phyloP scores from a whole-genome alignment of 2,888 invertebrate genomes.

The Coleophora deauratella region DNA sequence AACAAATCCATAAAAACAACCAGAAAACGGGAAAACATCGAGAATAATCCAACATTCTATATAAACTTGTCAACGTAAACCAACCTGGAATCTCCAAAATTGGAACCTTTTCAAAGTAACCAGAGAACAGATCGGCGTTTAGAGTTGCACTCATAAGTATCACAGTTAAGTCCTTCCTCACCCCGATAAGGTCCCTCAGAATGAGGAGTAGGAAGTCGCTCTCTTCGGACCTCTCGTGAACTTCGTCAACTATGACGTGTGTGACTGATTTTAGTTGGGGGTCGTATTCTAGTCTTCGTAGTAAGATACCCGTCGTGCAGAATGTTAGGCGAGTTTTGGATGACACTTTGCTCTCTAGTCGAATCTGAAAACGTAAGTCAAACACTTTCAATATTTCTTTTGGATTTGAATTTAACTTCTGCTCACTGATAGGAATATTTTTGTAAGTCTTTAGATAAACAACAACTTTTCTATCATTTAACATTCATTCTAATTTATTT shows the following conservation, averaged over 20 bases:
- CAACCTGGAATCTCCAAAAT: constrained; percentile 85
- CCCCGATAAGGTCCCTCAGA: constrained; percentile 81
- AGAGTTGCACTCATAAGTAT: constrained; percentile 96
- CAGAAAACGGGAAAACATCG: no score
- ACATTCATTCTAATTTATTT: no score
- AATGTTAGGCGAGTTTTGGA: constrained; percentile 87
- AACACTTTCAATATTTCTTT: constrained; percentile 43
- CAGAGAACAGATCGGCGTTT: constrained; percentile 87
- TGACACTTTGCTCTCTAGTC: constrained; percentile 85
- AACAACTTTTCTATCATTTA: no score
- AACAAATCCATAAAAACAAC: no score
- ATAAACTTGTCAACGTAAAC: constrained; percentile 14
- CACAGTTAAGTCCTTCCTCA: constrained; percentile 84
- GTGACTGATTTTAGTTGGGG: constrained; percentile 83
- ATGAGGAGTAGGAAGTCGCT: constrained; percentile 92
- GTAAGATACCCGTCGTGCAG: constrained; percentile 94
- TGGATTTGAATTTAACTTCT: constrained; percentile 3
- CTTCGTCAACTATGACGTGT: constrained; percentile 92
- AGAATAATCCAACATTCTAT: no score
- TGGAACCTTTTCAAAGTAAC: constrained; percentile 87
- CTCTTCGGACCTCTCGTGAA: constrained; percentile 93
- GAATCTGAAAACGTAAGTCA: constrained; percentile 75
- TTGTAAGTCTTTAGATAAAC: no score
- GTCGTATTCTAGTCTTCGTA: constrained; percentile 88
- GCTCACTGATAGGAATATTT: no score